These are phyloP conservation scores for Platerodrilus igneus DNA, from an alignment of 2,888 invertebrate species.

Conservation along the genomic window DNA sequence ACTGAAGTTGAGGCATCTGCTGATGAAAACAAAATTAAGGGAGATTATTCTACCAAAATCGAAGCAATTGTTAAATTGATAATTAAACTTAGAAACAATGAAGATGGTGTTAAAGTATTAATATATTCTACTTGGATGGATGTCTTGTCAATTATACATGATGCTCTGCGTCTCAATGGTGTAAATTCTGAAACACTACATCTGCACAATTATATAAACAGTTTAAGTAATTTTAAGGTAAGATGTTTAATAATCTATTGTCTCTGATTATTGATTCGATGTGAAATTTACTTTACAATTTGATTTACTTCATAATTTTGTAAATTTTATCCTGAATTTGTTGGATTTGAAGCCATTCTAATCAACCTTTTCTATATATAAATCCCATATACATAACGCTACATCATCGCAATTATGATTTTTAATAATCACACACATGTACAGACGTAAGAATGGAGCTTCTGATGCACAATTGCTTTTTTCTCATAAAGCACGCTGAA, in stretches of 20 bases:
- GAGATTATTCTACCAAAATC: constrained; percentile 69
- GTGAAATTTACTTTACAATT: too few species aligned
- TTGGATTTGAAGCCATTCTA: too few species aligned
- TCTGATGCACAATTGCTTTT: too few species aligned
- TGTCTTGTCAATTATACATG: constrained; percentile 52
- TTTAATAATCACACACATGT: too few species aligned
- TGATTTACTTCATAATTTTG: too few species aligned
- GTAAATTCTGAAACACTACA: constrained; percentile 40
- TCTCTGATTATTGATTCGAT: not conserved
- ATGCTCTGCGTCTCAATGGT: constrained; percentile 54
- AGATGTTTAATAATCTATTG: constrained; percentile 5
- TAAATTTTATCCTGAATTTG: too few species aligned
- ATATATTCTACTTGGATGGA: constrained; percentile 62
- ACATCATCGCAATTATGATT: too few species aligned
- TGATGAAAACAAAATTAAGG: constrained; percentile 47
- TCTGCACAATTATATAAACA: constrained; percentile 31
- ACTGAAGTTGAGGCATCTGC: constrained; percentile 29
- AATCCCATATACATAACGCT: too few species aligned
- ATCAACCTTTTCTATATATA: too few species aligned
- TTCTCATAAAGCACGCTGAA: too few species aligned
- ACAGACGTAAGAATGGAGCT: too few species aligned
- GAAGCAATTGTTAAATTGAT: constrained; percentile 58
- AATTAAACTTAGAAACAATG: constrained; percentile 51
- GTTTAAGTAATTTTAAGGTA: constrained; percentile 54
- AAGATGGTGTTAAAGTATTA: constrained; percentile 61